A percentile compares a stretch with the other conserved stretches of the same genome.
Evolutionary conservation across 2,113 vertebrate species (phyloP).

Genomic region (Colius striatus): DNA sequence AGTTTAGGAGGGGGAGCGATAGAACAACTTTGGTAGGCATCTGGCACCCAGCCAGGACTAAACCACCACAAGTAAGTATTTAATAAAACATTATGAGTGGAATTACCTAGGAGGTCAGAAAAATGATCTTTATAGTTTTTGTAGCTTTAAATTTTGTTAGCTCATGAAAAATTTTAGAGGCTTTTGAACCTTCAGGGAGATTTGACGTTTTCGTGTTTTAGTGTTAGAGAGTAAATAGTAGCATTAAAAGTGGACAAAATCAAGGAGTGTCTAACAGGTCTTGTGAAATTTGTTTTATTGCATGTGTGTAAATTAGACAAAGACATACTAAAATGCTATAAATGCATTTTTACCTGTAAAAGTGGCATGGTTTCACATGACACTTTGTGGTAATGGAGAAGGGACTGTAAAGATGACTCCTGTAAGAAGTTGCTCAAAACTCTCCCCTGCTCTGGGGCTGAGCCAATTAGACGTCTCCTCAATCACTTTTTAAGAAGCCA

Average conservation of each 20-base stretch:
- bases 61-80: too few species aligned
- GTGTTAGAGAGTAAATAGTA: neutral
- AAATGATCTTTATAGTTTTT: neutral
- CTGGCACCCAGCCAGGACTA: too few species aligned
- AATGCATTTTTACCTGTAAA: neutral
- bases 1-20: too few species aligned
- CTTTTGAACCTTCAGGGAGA: neutral
- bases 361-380: too few species aligned
- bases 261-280: neutral
- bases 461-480: too few species aligned
- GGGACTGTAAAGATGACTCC: too few species aligned
- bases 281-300: neutral
- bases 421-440: too few species aligned
- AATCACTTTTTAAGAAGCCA: too few species aligned
- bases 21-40: too few species aligned
- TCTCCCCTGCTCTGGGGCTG: too few species aligned
- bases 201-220: neutral
- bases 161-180: neutral
- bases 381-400: too few species aligned
- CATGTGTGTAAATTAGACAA: neutral
- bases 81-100: accelerated
- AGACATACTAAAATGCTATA: neutral
- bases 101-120: neutral
- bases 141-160: neutral
- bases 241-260: neutral